Conservation (phyloP, 2,888 invertebrate genomes). For the Desoria tigrina region DNA sequence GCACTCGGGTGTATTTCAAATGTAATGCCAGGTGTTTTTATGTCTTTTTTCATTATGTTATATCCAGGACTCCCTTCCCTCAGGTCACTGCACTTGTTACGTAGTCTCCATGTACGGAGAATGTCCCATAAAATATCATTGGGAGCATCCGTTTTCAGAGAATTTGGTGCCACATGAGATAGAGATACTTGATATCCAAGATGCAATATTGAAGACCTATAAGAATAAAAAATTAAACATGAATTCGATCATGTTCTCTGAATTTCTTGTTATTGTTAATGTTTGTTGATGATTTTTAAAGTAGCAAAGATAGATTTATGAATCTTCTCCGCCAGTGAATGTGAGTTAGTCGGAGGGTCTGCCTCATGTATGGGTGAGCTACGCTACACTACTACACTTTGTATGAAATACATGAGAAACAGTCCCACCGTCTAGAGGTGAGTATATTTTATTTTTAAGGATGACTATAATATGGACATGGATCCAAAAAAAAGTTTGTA, state of each 20-base stretch:
- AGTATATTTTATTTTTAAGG: no score
- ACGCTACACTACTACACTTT: no score
- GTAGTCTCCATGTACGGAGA: conserved; percentile 73
- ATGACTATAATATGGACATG: no score
- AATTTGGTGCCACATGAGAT: conserved; percentile 84
- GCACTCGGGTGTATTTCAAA: conserved; percentile 69
- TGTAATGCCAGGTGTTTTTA: conserved; percentile 57
- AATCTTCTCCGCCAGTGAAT: no score
- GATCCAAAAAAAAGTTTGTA: no score
- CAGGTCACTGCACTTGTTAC: conserved; percentile 69
- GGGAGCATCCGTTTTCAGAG: conserved; percentile 92
- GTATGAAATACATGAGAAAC: no score
- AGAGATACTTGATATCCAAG: conserved; percentile 88
- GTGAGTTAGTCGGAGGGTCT: no score
- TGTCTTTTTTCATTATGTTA: conserved; percentile 32
- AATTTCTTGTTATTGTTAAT: neutral
- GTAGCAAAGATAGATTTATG: neutral
- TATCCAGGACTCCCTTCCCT: conserved; percentile 56
- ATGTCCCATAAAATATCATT: conserved; percentile 86
- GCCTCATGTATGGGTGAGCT: no score
- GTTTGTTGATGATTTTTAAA: neutral
- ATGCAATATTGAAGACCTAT: conserved; percentile 84
- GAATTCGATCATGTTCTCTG: conserved; percentile 4
- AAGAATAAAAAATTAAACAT: conserved; percentile 50
- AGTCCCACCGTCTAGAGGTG: no score